These are phyloP conservation scores for Cryptus viduatorius DNA, from an alignment of 2,888 invertebrate genomes.

Conservation along the genomic window DNA sequence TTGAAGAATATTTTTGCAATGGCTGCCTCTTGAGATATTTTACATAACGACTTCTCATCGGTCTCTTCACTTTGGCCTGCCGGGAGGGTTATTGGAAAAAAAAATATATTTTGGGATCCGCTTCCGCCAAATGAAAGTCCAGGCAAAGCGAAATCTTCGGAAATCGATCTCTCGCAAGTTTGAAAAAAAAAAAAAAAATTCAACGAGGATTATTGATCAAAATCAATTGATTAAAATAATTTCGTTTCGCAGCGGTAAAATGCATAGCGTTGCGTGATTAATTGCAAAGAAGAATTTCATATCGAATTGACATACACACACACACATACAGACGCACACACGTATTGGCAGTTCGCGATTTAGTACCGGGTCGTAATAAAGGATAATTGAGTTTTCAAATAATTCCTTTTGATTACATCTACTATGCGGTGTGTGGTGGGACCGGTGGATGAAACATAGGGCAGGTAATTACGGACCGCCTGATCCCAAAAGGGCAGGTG, in stretches of 20 bases:
- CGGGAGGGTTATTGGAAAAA: too few relatives aligned
- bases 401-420: constrained; percentile 84
- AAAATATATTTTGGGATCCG: too few relatives aligned
- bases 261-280: background rate
- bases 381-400: constrained; percentile 84
- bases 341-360: constrained; percentile 31
- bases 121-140: too few relatives aligned
- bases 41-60: too few relatives aligned
- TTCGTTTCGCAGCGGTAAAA: background rate
- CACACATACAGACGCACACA: background rate
- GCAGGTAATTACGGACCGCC: constrained; percentile 84
- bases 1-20: too few relatives aligned
- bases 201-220: background rate
- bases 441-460: constrained; percentile 82
- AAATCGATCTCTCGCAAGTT: too few relatives aligned
- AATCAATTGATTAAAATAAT: constrained; percentile 11
- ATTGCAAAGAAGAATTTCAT: background rate
- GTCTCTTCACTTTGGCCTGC: too few relatives aligned
- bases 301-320: constrained; percentile 2
- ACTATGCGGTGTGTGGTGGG: constrained; percentile 69
- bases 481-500: constrained; percentile 83
- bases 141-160: too few relatives aligned
- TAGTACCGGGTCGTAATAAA: constrained; percentile 80
- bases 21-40: too few relatives aligned
- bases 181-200: too few relatives aligned